phyloP scores from a whole-genome alignment of 2,888 invertebrate species.

The Drosophila koepferae region DNA sequence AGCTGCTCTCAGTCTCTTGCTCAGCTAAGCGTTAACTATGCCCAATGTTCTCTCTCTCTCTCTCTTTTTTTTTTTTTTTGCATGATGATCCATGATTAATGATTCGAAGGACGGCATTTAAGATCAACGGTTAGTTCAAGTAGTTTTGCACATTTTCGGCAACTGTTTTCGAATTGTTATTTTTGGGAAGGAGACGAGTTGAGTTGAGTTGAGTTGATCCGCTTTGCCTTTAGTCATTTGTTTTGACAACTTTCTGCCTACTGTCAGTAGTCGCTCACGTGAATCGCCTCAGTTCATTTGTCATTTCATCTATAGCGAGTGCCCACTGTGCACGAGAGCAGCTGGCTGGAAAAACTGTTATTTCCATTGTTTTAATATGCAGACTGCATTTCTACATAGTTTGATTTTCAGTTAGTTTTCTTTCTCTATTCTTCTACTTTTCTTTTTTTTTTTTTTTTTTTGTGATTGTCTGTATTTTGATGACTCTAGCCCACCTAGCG shows the following conservation, averaged over 20 bases:
- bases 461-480: constrained; percentile 48
- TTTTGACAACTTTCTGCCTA: constrained; percentile 55
- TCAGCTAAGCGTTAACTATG: constrained; percentile 54
- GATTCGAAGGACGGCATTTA: constrained; percentile 22
- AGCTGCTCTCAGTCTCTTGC: constrained; percentile 36
- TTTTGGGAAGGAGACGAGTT: constrained; percentile 27
- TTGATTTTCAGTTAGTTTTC: constrained; percentile 59
- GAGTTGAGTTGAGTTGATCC: constrained; percentile 18
- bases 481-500: constrained; percentile 72
- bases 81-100: constrained; percentile 71
- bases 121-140: constrained; percentile 50
- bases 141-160: constrained; percentile 60
- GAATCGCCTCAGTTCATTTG: constrained; percentile 61
- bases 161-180: constrained; percentile 78
- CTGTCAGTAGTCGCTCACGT: constrained; percentile 44
- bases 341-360: constrained; percentile 33
- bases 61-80: constrained; percentile 45
- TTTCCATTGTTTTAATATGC: constrained; percentile 71
- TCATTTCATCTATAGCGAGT: constrained; percentile 55
- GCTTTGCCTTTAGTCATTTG: constrained; percentile 45
- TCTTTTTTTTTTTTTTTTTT: not conserved
- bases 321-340: constrained; percentile 17
- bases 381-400: constrained; percentile 60
- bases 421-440: constrained; percentile 1
- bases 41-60: not conserved